Conservation (phyloP, 92 coral and sea anemone genomes). For the Meandrina meandrites region DNA sequence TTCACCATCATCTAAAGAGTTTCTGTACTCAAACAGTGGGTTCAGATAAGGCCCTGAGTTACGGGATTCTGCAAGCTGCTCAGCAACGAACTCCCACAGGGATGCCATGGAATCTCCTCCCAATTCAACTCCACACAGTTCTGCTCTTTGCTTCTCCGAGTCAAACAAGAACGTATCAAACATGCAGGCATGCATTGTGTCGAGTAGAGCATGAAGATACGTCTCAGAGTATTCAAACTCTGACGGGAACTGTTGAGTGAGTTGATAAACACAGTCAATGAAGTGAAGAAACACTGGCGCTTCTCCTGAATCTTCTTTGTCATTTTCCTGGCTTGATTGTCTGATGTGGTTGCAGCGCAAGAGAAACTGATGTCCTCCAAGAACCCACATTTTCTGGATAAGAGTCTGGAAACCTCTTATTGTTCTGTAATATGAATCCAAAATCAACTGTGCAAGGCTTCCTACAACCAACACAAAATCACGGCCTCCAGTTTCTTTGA, state of each 20-base stretch:
- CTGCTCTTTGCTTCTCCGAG: slow-evolving; percentile 81
- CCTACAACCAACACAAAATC: slow-evolving; percentile 87
- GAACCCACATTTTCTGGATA: slow-evolving; percentile 97
- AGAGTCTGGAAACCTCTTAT: slow-evolving; percentile 95
- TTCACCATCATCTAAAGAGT: slow-evolving; percentile 39
- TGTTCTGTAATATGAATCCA: slow-evolving; percentile 90
- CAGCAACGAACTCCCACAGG: slow-evolving; percentile 92
- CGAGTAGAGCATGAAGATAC: slow-evolving; percentile 82
- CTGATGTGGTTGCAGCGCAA: slow-evolving; percentile 85
- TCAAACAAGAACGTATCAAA: slow-evolving; percentile 93
- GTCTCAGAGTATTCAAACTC: slow-evolving; percentile 98
- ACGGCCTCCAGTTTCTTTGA: slow-evolving; percentile 85
- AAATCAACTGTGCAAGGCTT: slow-evolving; percentile 87
- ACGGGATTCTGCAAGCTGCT: slow-evolving; percentile 77
- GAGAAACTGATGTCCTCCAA: slow-evolving; percentile 95
- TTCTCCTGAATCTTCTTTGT: slow-evolving; percentile 79
- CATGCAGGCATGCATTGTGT: slow-evolving; percentile 92
- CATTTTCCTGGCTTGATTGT: slow-evolving; percentile 58
- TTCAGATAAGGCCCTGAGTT: slow-evolving; percentile 79
- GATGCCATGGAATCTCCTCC: slow-evolving; percentile 68
- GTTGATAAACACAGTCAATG: slow-evolving; percentile 95
- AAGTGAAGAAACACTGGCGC: slow-evolving; percentile 96
- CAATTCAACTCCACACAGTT: slow-evolving; percentile 62
- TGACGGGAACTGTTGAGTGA: slow-evolving; percentile 93
- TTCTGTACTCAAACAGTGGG: slow-evolving; percentile 83